phyloP scores from a whole-genome alignment of 2,888 invertebrate genomes.

The Drosophila ustulata region DNA sequence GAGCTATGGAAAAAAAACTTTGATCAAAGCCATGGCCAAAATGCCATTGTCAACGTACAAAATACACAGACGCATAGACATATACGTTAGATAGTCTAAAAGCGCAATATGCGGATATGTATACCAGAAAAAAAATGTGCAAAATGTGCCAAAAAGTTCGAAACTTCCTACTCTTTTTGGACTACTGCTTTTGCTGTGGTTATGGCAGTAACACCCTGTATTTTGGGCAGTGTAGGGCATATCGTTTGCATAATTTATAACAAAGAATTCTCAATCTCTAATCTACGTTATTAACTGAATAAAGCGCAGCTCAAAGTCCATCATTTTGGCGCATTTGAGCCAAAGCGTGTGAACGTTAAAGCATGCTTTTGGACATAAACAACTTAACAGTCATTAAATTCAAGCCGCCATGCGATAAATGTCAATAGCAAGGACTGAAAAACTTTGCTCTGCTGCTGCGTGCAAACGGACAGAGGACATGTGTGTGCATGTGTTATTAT shows the following conservation, averaged over 20 bases:
- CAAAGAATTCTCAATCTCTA: too few relatives aligned
- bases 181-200: slow-evolving; percentile 32
- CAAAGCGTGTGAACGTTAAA: not conserved
- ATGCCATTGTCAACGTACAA: slow-evolving; percentile 69
- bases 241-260: not conserved
- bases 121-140: slow-evolving; percentile 30
- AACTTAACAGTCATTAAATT: slow-evolving; percentile 69
- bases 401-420: slow-evolving; percentile 67
- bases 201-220: slow-evolving; percentile 14
- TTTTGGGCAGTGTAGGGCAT: not conserved
- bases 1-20: slow-evolving; percentile 50
- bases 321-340: not conserved
- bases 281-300: too few relatives aligned
- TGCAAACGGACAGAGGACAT: not conserved
- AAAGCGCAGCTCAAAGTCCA: not conserved
- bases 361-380: slow-evolving; percentile 22
- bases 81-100: slow-evolving; percentile 37
- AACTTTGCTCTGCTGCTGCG: slow-evolving; percentile 10
- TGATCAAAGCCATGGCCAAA: slow-evolving; percentile 72
- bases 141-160: slow-evolving; percentile 63
- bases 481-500: slow-evolving; percentile 18
- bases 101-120: slow-evolving; percentile 50
- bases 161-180: slow-evolving; percentile 37
- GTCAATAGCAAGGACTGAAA: slow-evolving; percentile 59
- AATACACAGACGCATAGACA: slow-evolving; percentile 15